phyloP scores from a whole-genome alignment of 1,140 invertebrate genomes.

The Manduca sexta region DNA sequence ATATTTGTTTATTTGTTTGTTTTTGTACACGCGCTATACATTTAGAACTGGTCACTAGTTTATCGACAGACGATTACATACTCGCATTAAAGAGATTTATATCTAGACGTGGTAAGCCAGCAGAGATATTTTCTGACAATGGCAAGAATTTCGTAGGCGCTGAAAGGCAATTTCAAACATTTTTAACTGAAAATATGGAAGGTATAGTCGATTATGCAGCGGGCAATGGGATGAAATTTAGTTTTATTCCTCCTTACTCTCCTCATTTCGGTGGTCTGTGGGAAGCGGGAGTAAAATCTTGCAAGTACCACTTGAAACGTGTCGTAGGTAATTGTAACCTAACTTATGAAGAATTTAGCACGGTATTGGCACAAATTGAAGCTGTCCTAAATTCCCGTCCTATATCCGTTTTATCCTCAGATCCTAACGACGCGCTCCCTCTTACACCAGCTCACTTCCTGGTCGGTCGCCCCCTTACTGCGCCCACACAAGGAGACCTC shows the following conservation, averaged over 20 bases:
- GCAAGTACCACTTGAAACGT: constrained; percentile 1
- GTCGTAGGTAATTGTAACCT: background rate
- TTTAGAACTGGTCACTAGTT: constrained; percentile 20
- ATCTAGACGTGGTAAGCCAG: constrained; percentile 23
- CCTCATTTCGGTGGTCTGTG: constrained; percentile 7
- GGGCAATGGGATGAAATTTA: constrained; percentile 2
- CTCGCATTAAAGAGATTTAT: constrained; percentile 41
- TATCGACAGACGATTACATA: constrained; percentile 31
- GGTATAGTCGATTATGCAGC: background rate
- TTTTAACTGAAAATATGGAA: background rate
- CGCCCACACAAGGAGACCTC: too few species aligned
- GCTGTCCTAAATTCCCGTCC: constrained; percentile 10
- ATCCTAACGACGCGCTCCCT: background rate
- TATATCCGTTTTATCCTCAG: constrained; percentile 5
- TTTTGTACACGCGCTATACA: constrained; percentile 22
- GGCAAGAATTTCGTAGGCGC: constrained; percentile 26
- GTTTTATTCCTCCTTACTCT: background rate
- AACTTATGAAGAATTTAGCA: background rate
- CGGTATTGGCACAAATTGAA: constrained; percentile 13
- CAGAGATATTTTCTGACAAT: constrained; percentile 25
- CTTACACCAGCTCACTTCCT: too few species aligned
- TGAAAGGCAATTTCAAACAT: background rate
- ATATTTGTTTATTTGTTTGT: constrained; percentile 9
- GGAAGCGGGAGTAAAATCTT: constrained; percentile 1
- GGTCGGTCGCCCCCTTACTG: too few species aligned